Evolutionary conservation across 1,140 invertebrate genomes (phyloP), one percentile per base, ranked within the genome.

Genomic region (Lycorma delicatula): DNA sequence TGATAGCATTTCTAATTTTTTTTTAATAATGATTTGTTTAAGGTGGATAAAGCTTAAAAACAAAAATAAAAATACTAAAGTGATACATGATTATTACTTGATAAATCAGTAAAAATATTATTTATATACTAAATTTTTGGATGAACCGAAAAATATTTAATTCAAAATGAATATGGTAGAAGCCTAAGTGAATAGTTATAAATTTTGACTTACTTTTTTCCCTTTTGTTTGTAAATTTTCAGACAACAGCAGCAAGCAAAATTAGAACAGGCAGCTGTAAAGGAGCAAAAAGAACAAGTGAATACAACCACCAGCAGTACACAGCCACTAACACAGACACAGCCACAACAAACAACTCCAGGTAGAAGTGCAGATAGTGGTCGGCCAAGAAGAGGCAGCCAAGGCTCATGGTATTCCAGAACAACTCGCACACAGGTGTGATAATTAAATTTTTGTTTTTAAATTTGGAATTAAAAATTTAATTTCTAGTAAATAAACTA

Each of bases 231-330:
- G 20, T 12, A 16, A 20, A 3, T 41, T 34, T 50, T 6, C 31
- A 57, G 68, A 72, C 50, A 73, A 68, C 60, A 70, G 12, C 71
- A 68, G 61, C 64, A 67, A 41, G 48, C 66, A 60, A 54, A 61
- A 66, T 38, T 56, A 59, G 59, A 60, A 59, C 44, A 5, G n/a
- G 11, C 9, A 13, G 2, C 41, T 20, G 41, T 3, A 22, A 52
- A 28, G 25, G 29, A 6, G 3, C 26, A 20, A 22, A 27, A 54
- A 28, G 22, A 54, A 34, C 41, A 55, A 46, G 34, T n/a, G 36
- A 55, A 13, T 28, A 22, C 46, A n/a, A 56, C 36, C 13, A 25
- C 44, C 26, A 56, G 28, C 31, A 26, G 27, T 5, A 48, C 28
- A n/a, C 44, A 46, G 6, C 16, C 54, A 20, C 28, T 31, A 11